These are phyloP conservation scores for Phalacrocorax brasilianus DNA, from an alignment of 2,113 vertebrate species.

Conservation along the genomic window DNA sequence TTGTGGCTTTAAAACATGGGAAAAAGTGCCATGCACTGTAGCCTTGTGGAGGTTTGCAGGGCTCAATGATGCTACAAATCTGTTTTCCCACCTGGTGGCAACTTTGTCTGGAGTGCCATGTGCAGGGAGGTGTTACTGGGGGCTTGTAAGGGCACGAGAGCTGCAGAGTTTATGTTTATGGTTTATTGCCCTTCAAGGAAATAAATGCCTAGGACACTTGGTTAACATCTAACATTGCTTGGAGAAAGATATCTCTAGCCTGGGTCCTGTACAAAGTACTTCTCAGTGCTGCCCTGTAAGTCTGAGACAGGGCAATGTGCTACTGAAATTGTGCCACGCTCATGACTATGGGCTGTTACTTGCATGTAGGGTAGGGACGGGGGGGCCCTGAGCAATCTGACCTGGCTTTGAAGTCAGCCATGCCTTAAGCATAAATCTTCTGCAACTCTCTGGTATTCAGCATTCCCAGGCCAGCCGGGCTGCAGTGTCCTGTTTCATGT, in stretches of 20 bases:
- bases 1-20: neutral
- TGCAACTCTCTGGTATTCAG: neutral
- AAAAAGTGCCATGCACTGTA: neutral
- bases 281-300: neutral
- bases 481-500: neutral
- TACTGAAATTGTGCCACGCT: fast-evolving
- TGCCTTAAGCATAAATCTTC: neutral
- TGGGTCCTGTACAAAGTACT: neutral
- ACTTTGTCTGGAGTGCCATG: neutral
- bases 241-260: neutral
- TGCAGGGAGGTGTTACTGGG: neutral
- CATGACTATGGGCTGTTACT: fast-evolving
- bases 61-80: neutral
- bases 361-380: fast-evolving
- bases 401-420: neutral
- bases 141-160: neutral
- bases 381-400: neutral
- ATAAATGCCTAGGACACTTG: neutral
- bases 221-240: neutral
- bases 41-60: neutral
- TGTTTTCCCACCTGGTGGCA: neutral
- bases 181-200: neutral
- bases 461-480: fast-evolving
- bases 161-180: neutral
- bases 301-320: fast-evolving